A percentile compares a stretch with the other conserved stretches of the same genome.
Evolutionary conservation across 2,888 invertebrate genomes (phyloP).

Genomic region (Ariolimax columbianus): DNA sequence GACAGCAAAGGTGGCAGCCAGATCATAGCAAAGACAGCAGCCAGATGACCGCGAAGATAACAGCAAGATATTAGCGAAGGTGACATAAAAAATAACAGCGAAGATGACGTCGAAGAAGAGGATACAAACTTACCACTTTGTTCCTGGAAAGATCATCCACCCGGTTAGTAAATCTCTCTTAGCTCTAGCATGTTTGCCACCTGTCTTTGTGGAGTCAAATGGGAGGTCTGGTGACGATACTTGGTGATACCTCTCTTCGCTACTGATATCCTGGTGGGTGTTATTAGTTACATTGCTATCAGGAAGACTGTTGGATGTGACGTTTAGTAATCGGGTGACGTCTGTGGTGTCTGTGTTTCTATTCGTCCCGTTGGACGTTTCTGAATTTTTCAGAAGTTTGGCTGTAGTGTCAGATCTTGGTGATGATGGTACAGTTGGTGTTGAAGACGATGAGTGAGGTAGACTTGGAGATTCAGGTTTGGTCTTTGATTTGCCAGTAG

Average conservation of each 20-base stretch:
- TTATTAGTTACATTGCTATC: not conserved
- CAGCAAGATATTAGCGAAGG: too few relatives aligned
- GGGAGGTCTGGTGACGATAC: too few relatives aligned
- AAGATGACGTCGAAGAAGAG: not conserved
- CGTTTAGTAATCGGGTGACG: not conserved
- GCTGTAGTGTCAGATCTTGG: conserved; percentile 1
- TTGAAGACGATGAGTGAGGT: conserved; percentile 1
- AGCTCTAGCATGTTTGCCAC: not conserved
- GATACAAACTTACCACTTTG: conserved; percentile 58
- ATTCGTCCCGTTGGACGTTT: not conserved
- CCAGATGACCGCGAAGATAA: too few relatives aligned
- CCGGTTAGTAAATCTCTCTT: conserved; percentile 56
- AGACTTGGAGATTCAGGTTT: not conserved
- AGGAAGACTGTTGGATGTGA: not conserved
- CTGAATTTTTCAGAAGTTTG: not conserved
- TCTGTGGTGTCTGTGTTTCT: not conserved
- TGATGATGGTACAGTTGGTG: conserved; percentile 35
- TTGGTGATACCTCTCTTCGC: too few relatives aligned
- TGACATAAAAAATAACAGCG: too few relatives aligned
- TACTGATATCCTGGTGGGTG: too few relatives aligned
- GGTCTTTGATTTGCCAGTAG: not conserved
- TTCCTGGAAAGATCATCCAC: conserved; percentile 62
- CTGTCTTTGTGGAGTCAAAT: not conserved
- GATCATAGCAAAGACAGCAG: too few relatives aligned
- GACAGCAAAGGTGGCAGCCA: too few relatives aligned